Evolutionary conservation across 2,888 invertebrate genomes (phyloP), one percentile per base, ranked within the genome.

Genomic region (Watsonalla binaria): DNA sequence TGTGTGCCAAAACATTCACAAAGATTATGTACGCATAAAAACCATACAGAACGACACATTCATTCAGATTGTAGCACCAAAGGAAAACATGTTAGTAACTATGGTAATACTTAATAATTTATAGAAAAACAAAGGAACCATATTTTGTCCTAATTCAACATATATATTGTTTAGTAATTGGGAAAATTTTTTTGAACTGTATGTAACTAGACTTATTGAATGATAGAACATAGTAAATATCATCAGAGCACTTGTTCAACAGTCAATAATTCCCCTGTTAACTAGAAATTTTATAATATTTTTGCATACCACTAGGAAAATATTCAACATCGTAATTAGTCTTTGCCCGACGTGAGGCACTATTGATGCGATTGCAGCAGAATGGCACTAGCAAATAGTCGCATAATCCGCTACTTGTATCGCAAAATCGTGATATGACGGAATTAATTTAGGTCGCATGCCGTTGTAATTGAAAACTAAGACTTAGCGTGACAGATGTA

Each of bases 361-460:
- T 71, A 71, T 82, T 82, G 80, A 84, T 73, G 76, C 74, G 82
- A 86, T 82, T 82, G 80, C 76, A 74, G 70, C 67, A 58, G 68
- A 70, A 68, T 61, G 69, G 68, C 69, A 75, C 69, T 72, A 80
- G 84, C 87, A 84, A 87, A 90, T 89, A 83, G 86, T 68, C 79
- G 75, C 63, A 75, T 88, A 89, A 90, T 89, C 86, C 82, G 69
- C 79, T 81, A 80, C 83, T 82, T 79, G 78, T 82, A 81, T 81
- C 77, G 76, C 72, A 69, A 78, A 78, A 86, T 85, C 82, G 79
- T 72, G 83, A 86, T 85, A 84, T 81, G 78, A 70, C 70, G 74
- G 82, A 84, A 87, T 87, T 86, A 88, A 89, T 86, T 82, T 82
- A 66, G 77, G 77, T 71, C 80, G 76, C 78, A 77, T 77, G 84